Conservation (phyloP, 2,113 vertebrate species). For the Burhinus oedicnemus region DNA sequence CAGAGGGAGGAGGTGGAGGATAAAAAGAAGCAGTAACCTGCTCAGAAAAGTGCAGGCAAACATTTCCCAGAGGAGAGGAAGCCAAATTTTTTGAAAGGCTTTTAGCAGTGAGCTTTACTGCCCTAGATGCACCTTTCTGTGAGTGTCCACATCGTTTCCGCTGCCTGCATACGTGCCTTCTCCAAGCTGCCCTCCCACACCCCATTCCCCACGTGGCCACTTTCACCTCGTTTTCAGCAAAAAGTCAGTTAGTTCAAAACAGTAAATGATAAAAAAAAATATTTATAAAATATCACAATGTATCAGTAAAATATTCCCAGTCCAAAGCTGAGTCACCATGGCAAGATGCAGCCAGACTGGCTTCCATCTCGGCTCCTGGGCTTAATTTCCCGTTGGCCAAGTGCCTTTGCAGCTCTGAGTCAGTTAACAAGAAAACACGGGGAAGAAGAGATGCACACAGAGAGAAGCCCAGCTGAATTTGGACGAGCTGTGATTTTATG, state of each 20-base stretch:
- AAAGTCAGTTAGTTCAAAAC: background rate
- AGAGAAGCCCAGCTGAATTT: background rate
- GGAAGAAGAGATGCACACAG: background rate
- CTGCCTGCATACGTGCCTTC: background rate
- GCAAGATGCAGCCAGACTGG: background rate
- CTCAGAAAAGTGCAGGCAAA: background rate
- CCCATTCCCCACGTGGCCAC: background rate
- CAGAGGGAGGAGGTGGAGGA: background rate
- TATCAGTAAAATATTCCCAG: background rate
- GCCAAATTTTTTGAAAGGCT: background rate
- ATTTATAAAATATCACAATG: background rate
- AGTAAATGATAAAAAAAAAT: background rate
- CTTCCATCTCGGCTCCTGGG: background rate
- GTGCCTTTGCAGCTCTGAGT: background rate
- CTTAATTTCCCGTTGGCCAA: background rate
- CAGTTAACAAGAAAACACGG: background rate
- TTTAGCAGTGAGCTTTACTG: background rate
- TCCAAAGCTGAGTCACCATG: conserved; percentile 6
- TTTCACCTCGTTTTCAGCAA: background rate
- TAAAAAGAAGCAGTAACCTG: background rate
- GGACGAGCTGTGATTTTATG: background rate
- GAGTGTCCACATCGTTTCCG: background rate
- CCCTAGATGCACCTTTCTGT: background rate
- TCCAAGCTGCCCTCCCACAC: background rate
- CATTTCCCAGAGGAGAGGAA: background rate